Percentiles rank a stretch among this genome's conserved stretches.
Conservation (phyloP, 2,888 invertebrate genomes). For the Rhagonycha fulva region DNA sequence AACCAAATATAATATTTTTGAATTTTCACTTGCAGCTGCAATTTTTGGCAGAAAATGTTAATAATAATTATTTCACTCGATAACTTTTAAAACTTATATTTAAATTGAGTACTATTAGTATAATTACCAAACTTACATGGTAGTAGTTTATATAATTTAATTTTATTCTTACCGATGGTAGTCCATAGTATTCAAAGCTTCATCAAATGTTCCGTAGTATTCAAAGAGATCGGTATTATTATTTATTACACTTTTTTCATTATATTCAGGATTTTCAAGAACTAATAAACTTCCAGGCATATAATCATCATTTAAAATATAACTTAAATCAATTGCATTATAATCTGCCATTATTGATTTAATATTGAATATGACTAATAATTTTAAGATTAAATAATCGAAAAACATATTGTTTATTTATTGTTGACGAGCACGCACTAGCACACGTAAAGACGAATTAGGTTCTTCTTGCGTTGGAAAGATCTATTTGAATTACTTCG, state of each 20-base stretch:
- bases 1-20: too few relatives aligned
- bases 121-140: too few relatives aligned
- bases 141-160: too few relatives aligned
- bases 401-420: not conserved
- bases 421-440: not conserved
- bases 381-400: not conserved
- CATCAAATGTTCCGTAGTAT: slow-evolving; percentile 63
- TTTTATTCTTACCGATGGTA: slow-evolving; percentile 66
- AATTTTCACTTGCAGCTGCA: too few relatives aligned
- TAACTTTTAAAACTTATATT: too few relatives aligned
- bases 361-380: not conserved
- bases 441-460: not conserved
- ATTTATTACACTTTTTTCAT: slow-evolving; percentile 37
- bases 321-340: slow-evolving; percentile 59
- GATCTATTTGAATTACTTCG: slow-evolving; percentile 1
- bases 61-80: too few relatives aligned
- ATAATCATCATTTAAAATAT: slow-evolving; percentile 70
- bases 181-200: slow-evolving; percentile 67
- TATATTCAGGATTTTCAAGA: slow-evolving; percentile 49
- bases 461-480: not conserved
- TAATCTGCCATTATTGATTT: slow-evolving; percentile 6
- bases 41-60: too few relatives aligned
- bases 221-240: slow-evolving; percentile 16
- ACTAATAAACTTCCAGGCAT: slow-evolving; percentile 70
- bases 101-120: too few relatives aligned